Percentiles rank a stretch among this genome's conserved stretches.
Evolutionary conservation across 2,797 vertebrate genomes (phyloP).

Genomic region (Erpetoichthys calabaricus): DNA sequence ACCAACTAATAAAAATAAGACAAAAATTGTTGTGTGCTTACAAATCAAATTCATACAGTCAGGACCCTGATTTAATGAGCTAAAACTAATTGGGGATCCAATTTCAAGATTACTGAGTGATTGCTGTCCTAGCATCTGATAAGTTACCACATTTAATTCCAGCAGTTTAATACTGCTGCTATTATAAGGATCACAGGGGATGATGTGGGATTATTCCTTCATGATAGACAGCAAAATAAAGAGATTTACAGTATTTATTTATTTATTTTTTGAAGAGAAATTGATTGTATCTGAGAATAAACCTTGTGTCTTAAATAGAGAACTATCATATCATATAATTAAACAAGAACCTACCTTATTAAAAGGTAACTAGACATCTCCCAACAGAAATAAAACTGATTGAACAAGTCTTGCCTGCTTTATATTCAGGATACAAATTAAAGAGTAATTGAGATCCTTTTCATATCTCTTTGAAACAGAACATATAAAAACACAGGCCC

Average conservation of each 20-base stretch:
- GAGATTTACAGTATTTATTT: conserved; percentile 32
- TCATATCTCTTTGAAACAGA: conserved; percentile 74
- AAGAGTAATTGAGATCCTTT: conserved; percentile 78
- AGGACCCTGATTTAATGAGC: not conserved
- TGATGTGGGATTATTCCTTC: conserved; percentile 45
- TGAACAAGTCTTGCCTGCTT: conserved; percentile 86
- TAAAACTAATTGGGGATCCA: not conserved
- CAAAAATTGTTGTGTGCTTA: too few species aligned
- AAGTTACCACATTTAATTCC: conserved; percentile 37
- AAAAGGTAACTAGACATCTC: conserved; percentile 89
- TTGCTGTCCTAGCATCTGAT: not conserved
- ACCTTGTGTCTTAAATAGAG: conserved; percentile 62
- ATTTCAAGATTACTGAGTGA: not conserved
- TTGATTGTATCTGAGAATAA: conserved; percentile 90
- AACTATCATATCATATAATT: conserved; percentile 78
- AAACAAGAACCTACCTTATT: conserved; percentile 86
- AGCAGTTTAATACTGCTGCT: conserved; percentile 39
- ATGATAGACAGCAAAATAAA: conserved; percentile 49
- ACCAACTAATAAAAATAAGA: too few species aligned
- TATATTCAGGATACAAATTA: conserved; percentile 89
- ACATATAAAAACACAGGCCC: conserved; percentile 81
- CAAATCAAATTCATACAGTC: too few species aligned
- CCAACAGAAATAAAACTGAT: conserved; percentile 80
- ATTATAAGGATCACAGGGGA: conserved; percentile 41
- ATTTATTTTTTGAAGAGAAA: conserved; percentile 70